Conservation (phyloP, 2,888 invertebrate species). For the Sesia bembeciformis region DNA sequence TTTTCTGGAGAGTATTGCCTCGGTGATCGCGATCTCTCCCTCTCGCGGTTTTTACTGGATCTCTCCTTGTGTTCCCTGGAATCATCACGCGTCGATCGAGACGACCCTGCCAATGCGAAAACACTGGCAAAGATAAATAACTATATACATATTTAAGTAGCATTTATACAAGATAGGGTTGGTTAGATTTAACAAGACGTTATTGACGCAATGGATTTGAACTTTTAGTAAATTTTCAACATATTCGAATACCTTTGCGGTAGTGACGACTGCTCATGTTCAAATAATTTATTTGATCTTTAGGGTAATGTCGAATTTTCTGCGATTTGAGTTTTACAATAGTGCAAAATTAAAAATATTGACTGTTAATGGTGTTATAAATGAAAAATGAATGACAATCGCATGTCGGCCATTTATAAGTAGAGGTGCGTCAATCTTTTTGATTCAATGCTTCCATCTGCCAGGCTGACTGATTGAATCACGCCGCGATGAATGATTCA, state of each 20-base stretch:
- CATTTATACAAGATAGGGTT: not conserved
- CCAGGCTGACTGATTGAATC: no score
- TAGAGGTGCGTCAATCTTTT: no score
- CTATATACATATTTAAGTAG: slow-evolving; percentile 18
- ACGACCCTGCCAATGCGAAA: slow-evolving; percentile 83
- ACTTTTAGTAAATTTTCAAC: slow-evolving; percentile 16
- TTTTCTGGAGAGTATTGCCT: slow-evolving; percentile 23
- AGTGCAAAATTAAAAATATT: no score
- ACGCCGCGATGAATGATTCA: no score
- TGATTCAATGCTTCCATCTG: no score
- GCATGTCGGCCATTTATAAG: no score
- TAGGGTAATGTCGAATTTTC: no score
- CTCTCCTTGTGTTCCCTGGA: slow-evolving; percentile 41
- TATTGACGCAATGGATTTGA: slow-evolving; percentile 2
- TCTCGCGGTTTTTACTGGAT: slow-evolving; percentile 23
- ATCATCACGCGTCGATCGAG: slow-evolving; percentile 73
- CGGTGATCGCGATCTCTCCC: slow-evolving; percentile 39
- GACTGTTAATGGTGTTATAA: no score
- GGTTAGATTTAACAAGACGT: slow-evolving; percentile 2
- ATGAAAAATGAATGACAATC: no score
- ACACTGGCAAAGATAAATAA: slow-evolving; percentile 81
- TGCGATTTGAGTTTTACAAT: no score
- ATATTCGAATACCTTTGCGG: slow-evolving; percentile 52
- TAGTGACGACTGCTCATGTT: slow-evolving; percentile 44
- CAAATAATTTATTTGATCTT: no score